phyloP scores from a whole-genome alignment of 1,140 invertebrate species.

The Hesperophylax magnus region DNA sequence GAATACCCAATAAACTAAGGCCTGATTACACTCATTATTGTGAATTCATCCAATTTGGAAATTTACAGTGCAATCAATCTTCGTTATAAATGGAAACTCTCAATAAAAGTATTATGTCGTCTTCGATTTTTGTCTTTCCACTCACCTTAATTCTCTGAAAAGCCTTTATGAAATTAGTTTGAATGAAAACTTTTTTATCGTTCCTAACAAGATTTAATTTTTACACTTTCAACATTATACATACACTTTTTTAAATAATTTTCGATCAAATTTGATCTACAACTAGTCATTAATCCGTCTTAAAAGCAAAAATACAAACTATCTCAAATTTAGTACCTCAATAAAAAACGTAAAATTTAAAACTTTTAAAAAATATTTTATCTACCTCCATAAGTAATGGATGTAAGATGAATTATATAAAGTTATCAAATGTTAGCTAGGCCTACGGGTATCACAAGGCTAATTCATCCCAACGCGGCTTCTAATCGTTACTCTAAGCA shows the following conservation, averaged over 20 bases:
- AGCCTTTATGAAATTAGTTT: background rate
- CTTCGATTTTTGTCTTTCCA: conserved; percentile 53
- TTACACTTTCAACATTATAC: background rate
- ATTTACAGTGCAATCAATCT: conserved; percentile 57
- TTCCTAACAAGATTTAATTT: conserved; percentile 22
- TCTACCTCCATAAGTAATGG: no score
- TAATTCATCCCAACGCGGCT: conserved; percentile 21
- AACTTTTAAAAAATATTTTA: no score
- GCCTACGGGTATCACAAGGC: background rate
- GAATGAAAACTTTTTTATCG: background rate
- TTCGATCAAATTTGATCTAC: no score
- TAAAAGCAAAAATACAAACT: no score
- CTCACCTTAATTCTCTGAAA: conserved; percentile 15
- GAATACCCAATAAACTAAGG: conserved; percentile 53
- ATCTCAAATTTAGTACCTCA: no score
- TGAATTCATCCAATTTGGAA: conserved; percentile 57
- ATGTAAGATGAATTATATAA: no score
- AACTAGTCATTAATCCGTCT: no score
- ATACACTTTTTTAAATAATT: no score
- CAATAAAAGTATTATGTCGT: conserved; percentile 54
- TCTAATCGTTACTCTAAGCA: conserved; percentile 32
- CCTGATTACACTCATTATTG: conserved; percentile 58
- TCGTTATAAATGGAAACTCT: conserved; percentile 55
- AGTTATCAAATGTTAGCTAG: no score
- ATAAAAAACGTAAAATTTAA: no score